phyloP scores from a whole-genome alignment of 2,113 vertebrate species.

The Atrichornis clamosus region DNA sequence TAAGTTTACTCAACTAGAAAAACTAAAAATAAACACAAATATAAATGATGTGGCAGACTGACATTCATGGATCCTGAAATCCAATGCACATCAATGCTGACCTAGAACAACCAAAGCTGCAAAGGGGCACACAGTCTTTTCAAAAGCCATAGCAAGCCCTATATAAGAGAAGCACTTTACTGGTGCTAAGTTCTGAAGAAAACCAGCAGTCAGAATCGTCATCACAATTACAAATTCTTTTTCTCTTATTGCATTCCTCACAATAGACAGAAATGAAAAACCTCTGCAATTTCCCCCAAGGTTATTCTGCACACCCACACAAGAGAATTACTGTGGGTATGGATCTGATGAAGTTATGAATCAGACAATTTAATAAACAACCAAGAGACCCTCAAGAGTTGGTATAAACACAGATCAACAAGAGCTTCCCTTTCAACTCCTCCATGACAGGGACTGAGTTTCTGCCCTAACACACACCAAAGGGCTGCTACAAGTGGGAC shows the following conservation, averaged over 20 bases:
- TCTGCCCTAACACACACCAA: neutral
- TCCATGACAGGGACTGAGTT: neutral
- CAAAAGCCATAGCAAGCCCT: neutral
- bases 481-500: neutral
- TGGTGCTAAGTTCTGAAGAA: neutral
- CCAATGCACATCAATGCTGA: slow-evolving; percentile 5
- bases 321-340: neutral
- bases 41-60: neutral
- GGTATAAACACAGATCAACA: neutral
- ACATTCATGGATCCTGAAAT: slow-evolving; percentile 26
- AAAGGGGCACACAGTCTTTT: neutral
- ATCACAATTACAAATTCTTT: neutral
- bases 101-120: neutral
- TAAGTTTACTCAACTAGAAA: neutral
- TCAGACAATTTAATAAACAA: neutral
- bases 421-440: neutral
- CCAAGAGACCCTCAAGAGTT: neutral
- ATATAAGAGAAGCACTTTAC: neutral
- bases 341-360: neutral
- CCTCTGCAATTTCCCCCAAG: neutral
- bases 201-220: neutral
- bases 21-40: slow-evolving; percentile 30
- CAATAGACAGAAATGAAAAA: neutral
- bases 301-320: neutral
- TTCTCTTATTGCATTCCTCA: neutral